Percentiles rank a stretch among this genome's conserved stretches.
Evolutionary conservation across 2,113 vertebrate genomes (phyloP).

Genomic region (Fukomys damarensis): DNA sequence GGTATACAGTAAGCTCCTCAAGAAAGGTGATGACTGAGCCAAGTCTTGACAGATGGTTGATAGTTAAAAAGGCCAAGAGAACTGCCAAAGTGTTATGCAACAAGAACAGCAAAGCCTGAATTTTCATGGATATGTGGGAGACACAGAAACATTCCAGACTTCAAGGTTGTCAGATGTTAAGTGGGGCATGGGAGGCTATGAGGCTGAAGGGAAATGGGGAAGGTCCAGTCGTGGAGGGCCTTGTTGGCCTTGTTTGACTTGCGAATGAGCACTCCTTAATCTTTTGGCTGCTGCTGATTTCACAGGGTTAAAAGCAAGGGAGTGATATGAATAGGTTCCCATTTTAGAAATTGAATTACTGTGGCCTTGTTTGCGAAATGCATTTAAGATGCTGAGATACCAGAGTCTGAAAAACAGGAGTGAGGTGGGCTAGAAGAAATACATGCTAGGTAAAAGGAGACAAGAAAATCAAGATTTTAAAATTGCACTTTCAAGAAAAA

Average conservation of each 20-base stretch:
- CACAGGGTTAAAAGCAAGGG: background rate
- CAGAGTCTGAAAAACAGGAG: background rate
- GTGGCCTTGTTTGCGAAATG: background rate
- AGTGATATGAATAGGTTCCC: background rate
- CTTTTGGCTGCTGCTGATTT: background rate
- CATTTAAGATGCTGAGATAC: background rate
- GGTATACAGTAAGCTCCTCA: background rate
- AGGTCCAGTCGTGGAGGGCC: background rate
- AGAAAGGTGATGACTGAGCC: background rate
- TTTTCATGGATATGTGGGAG: background rate
- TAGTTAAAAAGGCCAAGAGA: constrained; percentile 7
- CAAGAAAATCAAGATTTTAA: background rate
- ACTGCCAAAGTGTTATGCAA: background rate
- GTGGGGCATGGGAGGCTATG: background rate
- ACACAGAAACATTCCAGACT: background rate
- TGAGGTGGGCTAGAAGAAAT: background rate
- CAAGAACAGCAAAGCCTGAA: background rate
- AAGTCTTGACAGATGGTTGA: background rate
- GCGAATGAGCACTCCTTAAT: background rate
- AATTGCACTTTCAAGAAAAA: background rate
- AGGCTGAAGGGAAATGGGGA: background rate
- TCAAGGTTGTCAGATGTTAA: background rate
- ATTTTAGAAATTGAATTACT: background rate
- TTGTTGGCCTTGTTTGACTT: background rate
- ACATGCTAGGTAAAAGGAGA: background rate